A percentile compares a stretch with the other conserved stretches of the same genome.
phyloP scores from a whole-genome alignment of 2,888 invertebrate genomes.

The Dynastes grantii region DNA sequence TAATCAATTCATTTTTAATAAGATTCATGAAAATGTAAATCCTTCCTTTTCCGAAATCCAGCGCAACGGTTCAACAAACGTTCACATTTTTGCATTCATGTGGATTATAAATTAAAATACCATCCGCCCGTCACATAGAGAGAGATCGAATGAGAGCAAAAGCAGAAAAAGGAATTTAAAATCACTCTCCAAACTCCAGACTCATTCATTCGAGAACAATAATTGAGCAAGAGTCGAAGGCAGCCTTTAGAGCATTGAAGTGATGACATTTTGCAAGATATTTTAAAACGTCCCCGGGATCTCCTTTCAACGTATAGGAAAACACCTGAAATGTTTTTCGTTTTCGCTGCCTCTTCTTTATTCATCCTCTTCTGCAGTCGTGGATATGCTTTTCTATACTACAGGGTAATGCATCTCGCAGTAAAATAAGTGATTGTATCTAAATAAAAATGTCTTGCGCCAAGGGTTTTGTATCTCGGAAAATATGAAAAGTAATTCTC shows the following conservation, averaged over 20 bases:
- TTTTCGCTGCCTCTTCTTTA: constrained; percentile 26
- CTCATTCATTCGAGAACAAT: constrained; percentile 52
- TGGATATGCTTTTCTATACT: neutral
- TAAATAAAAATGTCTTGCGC: constrained; percentile 38
- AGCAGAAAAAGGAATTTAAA: constrained; percentile 48
- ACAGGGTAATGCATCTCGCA: neutral
- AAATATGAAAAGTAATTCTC: constrained; percentile 38
- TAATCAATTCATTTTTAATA: constrained; percentile 51
- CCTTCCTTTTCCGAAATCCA: constrained; percentile 18
- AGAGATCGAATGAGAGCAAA: constrained; percentile 11
- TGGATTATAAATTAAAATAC: constrained; percentile 54
- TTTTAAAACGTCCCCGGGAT: constrained; percentile 55
- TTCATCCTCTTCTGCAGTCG: neutral
- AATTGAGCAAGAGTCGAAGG: constrained; percentile 54
- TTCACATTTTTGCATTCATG: constrained; percentile 51
- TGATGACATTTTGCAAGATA: constrained; percentile 58
- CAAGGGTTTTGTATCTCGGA: constrained; percentile 18
- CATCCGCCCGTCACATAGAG: constrained; percentile 30
- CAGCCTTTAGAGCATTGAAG: constrained; percentile 55
- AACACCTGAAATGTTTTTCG: constrained; percentile 57
- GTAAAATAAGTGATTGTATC: constrained; percentile 5
- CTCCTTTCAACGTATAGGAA: constrained; percentile 56
- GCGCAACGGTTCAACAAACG: constrained; percentile 17
- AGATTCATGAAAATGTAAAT: constrained; percentile 52
- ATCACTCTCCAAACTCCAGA: constrained; percentile 47